Conservation (phyloP, 2,113 vertebrate species). For the Bufo bufo region DNA sequence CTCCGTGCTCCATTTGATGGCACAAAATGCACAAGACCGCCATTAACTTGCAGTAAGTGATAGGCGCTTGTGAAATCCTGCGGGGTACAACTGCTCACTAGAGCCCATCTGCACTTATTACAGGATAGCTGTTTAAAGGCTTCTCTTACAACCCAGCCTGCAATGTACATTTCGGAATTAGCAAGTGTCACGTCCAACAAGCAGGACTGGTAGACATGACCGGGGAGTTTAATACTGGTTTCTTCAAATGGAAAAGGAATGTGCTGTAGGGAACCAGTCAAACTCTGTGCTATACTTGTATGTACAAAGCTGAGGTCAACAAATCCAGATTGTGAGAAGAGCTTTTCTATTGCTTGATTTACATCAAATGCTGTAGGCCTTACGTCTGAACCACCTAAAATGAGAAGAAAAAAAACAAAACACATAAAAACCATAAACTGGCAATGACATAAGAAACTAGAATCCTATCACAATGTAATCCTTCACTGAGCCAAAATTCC, state of each 20-base stretch:
- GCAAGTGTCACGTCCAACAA: not conserved
- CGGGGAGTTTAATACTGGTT: constrained; percentile 2
- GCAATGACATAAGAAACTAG: too few relatives aligned
- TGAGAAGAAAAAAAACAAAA: not conserved
- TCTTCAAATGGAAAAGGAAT: constrained; percentile 22
- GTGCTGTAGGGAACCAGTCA: not conserved
- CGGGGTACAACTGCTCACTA: constrained; percentile 19
- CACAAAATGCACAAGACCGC: constrained; percentile 31
- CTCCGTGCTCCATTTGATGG: constrained; percentile 33
- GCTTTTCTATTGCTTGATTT: not conserved
- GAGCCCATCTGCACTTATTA: constrained; percentile 47
- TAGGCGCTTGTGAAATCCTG: constrained; percentile 41
- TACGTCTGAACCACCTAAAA: constrained; percentile 7
- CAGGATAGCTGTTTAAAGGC: constrained; percentile 44
- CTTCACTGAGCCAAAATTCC: too few relatives aligned
- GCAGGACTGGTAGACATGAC: constrained; percentile 18
- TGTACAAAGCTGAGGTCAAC: not conserved
- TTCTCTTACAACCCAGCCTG: constrained; percentile 51
- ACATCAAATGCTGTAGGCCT: constrained; percentile 45
- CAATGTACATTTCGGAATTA: constrained; percentile 39
- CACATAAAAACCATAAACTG: not conserved
- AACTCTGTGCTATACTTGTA: not conserved
- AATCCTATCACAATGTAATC: not conserved
- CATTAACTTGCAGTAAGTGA: constrained; percentile 41
- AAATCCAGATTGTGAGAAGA: not conserved